Base-by-base conservation (phyloP, 2,888 invertebrate genomes). In the Lathronympha strigana region DNA sequence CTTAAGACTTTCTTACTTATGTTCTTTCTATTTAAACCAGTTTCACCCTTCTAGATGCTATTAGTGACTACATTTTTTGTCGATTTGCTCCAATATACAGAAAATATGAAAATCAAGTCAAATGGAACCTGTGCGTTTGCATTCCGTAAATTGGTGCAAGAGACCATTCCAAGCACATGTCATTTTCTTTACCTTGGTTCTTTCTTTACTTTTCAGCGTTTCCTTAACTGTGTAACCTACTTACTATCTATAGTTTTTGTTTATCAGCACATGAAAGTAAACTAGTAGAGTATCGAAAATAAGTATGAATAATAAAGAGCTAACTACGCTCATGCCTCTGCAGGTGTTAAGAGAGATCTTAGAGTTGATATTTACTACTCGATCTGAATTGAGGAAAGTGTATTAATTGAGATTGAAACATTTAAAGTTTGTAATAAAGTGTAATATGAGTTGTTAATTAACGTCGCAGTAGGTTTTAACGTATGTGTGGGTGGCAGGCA, bases 401-500 rank as follows among this genome's bases (percentile, higher is more conserved):
- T 31, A 19, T 50, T 63, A 15, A 33, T n/a, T n/a, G 21, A 45
- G 43, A 31, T 67, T 61, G 19, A 11, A 54, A 40, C 9, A 31
- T 13, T 25, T 17, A 0, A 51, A 40, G 15, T 25, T 25, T 19
- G 4, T n/a, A 43, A 28, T 28, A 28, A 38, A 23, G 9, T 45
- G 9, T 15, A 64, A 43, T 33, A 51, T 38, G 33, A 66, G 25
- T 50, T 36, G 47, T 51, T 31, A 51, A 25, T 63, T 17, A 54
- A n/a, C 23, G 63, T 28, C 21, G 1, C n/a, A 23, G 21, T 47
- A 45, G 33, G 23, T 23, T 58, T 23, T 47, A 58, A 57, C 31
- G 69, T 66, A 71, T 69, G 78, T 74, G 82, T 76, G 72, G 66
- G 63, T 76, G 76, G 80, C 95, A 98, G 98, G 97, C 98, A 84